These are phyloP conservation scores for Haplotaxodon microlepis DNA, from an alignment of 2,113 vertebrate genomes.

Conservation along the genomic window DNA sequence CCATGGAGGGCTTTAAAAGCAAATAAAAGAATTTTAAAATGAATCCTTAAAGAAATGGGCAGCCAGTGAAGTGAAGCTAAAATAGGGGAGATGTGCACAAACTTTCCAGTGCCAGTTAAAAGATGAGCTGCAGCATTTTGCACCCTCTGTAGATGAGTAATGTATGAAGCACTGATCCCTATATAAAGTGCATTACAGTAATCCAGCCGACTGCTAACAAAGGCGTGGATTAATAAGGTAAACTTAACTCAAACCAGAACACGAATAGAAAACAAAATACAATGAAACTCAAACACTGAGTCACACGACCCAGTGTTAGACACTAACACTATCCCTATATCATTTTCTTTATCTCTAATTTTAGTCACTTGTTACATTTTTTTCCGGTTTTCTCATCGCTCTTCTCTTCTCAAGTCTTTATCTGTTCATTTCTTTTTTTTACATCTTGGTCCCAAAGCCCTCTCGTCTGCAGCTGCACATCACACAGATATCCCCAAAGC, in stretches of 20 bases:
- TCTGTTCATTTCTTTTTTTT: background rate
- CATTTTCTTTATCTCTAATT: background rate
- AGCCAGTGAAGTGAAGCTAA: background rate
- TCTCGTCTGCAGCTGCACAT: background rate
- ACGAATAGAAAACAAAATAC: background rate
- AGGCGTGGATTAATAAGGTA: background rate
- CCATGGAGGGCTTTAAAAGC: background rate
- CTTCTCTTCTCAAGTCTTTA: background rate
- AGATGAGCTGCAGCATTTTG: background rate
- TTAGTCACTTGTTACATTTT: background rate
- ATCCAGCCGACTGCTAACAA: background rate
- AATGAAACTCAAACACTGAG: background rate
- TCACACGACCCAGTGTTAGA: background rate
- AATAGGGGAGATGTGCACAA: background rate
- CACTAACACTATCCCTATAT: background rate
- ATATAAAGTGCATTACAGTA: background rate
- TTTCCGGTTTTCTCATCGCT: background rate
- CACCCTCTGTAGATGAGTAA: background rate
- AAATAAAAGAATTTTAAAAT: background rate
- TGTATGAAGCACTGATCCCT: background rate
- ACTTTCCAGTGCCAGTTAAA: background rate
- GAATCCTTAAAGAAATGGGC: background rate
- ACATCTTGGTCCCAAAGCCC: background rate
- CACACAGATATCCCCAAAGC: background rate
- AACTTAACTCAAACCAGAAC: background rate